A percentile compares a stretch with the other conserved stretches of the same genome.
phyloP scores from a whole-genome alignment of 2,888 invertebrate species.

The Malacosoma neustria region DNA sequence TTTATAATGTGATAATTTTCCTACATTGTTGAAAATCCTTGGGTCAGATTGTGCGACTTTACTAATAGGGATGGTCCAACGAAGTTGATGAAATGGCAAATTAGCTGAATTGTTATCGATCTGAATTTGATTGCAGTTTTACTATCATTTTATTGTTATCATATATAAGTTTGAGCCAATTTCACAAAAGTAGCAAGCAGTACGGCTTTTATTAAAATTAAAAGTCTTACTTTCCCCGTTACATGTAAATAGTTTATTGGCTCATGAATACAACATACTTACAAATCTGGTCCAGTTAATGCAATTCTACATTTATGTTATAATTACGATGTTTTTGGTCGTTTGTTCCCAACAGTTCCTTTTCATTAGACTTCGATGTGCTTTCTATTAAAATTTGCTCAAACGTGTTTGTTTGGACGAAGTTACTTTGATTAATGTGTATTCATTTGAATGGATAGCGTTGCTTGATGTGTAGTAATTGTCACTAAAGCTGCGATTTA shows the following conservation, averaged over 20 bases:
- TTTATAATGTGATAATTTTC: conserved; percentile 58
- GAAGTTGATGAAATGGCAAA: not conserved
- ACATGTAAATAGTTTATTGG: no score
- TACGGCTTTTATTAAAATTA: no score
- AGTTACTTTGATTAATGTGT: conserved; percentile 1
- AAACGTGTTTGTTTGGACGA: conserved; percentile 43
- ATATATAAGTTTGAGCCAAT: no score
- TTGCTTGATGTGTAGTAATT: conserved; percentile 19
- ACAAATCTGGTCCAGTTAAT: conserved; percentile 23
- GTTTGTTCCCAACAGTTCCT: conserved; percentile 64
- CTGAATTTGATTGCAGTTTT: not conserved
- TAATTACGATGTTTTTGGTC: conserved; percentile 25
- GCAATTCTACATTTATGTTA: conserved; percentile 54
- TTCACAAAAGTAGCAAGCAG: no score
- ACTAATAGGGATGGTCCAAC: not conserved
- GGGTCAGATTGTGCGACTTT: conserved; percentile 26
- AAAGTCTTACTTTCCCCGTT: no score
- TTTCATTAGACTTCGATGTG: conserved; percentile 42
- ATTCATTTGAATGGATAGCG: conserved; percentile 5
- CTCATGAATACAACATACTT: no score
- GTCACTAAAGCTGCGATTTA: not conserved
- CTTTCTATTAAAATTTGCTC: conserved; percentile 64
- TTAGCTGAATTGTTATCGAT: not conserved
- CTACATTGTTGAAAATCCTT: conserved; percentile 53
- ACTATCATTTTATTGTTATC: not conserved